phyloP scores from a whole-genome alignment of 2,113 vertebrate genomes.

The Chaenocephalus aceratus region DNA sequence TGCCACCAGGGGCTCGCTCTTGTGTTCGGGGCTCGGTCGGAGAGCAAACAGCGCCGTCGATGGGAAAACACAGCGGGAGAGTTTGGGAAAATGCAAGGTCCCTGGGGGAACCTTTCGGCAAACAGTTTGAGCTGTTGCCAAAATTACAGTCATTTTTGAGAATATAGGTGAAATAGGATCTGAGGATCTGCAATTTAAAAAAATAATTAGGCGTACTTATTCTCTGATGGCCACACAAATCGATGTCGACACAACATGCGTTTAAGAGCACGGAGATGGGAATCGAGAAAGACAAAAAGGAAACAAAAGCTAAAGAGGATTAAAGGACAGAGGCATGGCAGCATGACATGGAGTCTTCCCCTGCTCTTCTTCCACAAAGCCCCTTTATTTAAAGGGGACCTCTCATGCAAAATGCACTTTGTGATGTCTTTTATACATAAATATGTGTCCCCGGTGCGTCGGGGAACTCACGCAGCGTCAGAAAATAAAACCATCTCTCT shows the following conservation, averaged over 20 bases:
- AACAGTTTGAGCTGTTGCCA: slow-evolving; percentile 42
- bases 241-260: slow-evolving; percentile 9
- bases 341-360: slow-evolving; percentile 19
- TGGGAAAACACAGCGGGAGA: slow-evolving; percentile 39
- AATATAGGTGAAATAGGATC: slow-evolving; percentile 27
- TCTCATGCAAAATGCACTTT: too few species aligned
- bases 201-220: slow-evolving; percentile 29
- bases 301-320: slow-evolving; percentile 19
- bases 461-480: too few species aligned
- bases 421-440: too few species aligned
- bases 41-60: slow-evolving; percentile 61
- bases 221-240: slow-evolving; percentile 13
- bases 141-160: slow-evolving; percentile 28
- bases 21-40: slow-evolving; percentile 59
- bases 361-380: slow-evolving; percentile 35
- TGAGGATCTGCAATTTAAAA: background rate
- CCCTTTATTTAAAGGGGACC: slow-evolving; percentile 4
- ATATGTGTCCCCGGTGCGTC: too few species aligned
- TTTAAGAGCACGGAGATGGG: slow-evolving; percentile 23
- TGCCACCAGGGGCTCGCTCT: slow-evolving; percentile 59
- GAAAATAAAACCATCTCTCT: too few species aligned
- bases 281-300: slow-evolving; percentile 17
- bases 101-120: slow-evolving; percentile 17
- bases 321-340: background rate
- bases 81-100: slow-evolving; percentile 31